A percentile compares a stretch with the other conserved stretches of the same genome.
phyloP scores from a whole-genome alignment of 2,797 vertebrate genomes.

The Megaceryle alcyon region DNA sequence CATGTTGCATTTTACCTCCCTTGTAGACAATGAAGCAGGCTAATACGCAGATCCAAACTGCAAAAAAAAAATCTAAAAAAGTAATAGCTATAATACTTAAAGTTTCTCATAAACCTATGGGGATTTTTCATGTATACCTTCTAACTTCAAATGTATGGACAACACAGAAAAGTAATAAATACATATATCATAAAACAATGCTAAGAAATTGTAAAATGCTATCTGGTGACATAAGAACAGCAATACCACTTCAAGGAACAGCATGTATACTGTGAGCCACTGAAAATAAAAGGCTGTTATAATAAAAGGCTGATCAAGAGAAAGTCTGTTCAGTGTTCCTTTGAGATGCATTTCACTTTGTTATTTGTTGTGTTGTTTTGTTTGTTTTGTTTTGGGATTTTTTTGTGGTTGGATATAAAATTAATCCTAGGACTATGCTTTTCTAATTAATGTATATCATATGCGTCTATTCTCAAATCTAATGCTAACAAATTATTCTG shows the following conservation, averaged over 20 bases:
- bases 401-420: neutral
- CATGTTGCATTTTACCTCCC: neutral
- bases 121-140: neutral
- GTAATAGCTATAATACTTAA: neutral
- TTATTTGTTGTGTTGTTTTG: neutral
- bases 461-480: neutral
- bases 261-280: neutral
- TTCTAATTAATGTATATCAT: neutral
- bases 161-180: neutral
- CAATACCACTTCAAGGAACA: neutral
- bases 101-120: neutral
- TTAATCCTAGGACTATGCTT: neutral
- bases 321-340: neutral
- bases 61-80: neutral
- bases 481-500: neutral
- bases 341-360: slow-evolving; percentile 3
- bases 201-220: neutral
- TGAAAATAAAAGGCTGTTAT: neutral
- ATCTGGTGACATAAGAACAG: neutral
- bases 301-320: neutral
- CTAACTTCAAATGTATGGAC: neutral
- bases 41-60: neutral
- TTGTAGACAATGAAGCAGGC: neutral
- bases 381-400: no score
- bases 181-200: neutral